A percentile compares a stretch with the other conserved stretches of the same genome.
phyloP scores from a whole-genome alignment of 2,113 vertebrate species.

The Toxostoma redivivum region DNA sequence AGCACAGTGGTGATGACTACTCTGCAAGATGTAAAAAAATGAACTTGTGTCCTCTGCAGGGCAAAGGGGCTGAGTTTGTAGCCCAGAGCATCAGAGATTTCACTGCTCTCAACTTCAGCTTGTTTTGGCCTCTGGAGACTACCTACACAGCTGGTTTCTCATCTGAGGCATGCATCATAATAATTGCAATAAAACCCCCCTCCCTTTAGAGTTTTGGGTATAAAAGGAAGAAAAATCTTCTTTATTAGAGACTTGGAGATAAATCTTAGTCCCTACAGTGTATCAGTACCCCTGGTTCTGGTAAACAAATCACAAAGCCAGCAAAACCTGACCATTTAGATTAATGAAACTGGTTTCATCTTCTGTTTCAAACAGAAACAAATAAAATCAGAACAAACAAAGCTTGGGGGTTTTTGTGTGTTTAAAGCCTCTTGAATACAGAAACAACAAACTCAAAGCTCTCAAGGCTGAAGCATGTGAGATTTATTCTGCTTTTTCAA shows the following conservation, averaged over 20 bases:
- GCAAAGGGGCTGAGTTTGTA: not conserved
- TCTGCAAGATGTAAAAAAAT: not conserved
- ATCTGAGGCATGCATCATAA: not conserved
- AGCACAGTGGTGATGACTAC: not conserved
- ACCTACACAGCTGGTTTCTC: not conserved
- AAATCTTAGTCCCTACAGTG: not conserved
- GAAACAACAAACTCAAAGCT: not conserved
- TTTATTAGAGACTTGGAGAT: not conserved
- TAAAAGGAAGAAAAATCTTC: not conserved
- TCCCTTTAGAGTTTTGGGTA: not conserved
- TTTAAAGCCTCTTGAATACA: not conserved
- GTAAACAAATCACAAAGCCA: not conserved
- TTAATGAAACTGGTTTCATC: not conserved
- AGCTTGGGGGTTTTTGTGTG: not conserved
- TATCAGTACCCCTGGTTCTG: not conserved
- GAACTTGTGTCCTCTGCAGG: not conserved
- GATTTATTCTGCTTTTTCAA: slow-evolving; percentile 4
- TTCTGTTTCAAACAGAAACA: not conserved
- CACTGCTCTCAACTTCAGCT: not conserved
- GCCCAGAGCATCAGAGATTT: not conserved
- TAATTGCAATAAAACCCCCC: not conserved
- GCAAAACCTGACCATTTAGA: not conserved
- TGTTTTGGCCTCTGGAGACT: not conserved
- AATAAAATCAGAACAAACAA: not conserved
- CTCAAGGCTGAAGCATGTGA: not conserved